Conservation (phyloP, 2,113 vertebrate species). For the Scopus umbretta region DNA sequence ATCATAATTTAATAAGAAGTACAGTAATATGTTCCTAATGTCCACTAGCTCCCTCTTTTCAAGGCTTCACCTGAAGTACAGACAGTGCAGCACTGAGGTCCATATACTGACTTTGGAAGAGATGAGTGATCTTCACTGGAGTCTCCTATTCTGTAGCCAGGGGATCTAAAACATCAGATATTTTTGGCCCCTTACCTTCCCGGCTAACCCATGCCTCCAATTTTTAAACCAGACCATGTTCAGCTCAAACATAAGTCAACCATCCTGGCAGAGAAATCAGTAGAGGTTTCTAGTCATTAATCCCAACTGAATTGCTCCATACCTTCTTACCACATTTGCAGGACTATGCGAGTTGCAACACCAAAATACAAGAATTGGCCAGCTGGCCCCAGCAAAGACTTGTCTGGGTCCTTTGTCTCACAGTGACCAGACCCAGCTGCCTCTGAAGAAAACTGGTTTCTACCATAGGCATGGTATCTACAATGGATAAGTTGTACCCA, state of each 20-base stretch:
- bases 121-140: background rate
- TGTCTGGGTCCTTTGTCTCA: background rate
- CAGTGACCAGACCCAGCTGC: background rate
- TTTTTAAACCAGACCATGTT: background rate
- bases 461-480: background rate
- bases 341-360: background rate
- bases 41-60: background rate
- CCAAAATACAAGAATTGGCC: background rate
- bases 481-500: background rate
- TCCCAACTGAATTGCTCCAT: background rate
- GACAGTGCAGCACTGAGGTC: background rate
- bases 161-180: background rate
- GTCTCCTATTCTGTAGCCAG: background rate
- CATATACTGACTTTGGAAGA: background rate
- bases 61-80: background rate
- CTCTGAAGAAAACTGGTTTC: background rate
- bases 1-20: background rate
- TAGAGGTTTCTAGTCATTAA: slow-evolving; percentile 6
- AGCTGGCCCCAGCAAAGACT: background rate
- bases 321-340: slow-evolving; percentile 1
- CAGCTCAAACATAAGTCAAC: slow-evolving; percentile 2
- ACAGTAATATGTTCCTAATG: background rate
- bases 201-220: background rate
- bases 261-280: background rate
- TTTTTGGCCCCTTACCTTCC: background rate